Percentiles rank a stretch among this genome's conserved stretches.
phyloP scores from a whole-genome alignment of 2,113 vertebrate genomes.

The Oryzias melastigma region DNA sequence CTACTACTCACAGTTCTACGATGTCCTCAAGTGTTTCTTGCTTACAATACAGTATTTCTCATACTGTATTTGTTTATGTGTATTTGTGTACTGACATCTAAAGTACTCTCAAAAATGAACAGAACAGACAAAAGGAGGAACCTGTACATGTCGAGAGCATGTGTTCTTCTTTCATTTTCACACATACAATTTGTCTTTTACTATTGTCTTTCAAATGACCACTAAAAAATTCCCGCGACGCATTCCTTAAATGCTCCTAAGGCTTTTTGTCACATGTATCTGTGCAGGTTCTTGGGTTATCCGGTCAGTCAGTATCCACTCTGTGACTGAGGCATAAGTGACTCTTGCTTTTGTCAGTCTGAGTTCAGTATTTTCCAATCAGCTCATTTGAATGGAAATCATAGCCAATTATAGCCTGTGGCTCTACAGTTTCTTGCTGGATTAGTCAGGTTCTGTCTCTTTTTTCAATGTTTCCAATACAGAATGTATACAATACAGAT shows the following conservation, averaged over 20 bases:
- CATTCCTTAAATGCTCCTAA: constrained; percentile 3
- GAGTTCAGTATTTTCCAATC: constrained; percentile 30
- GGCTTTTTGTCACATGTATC: too few relatives aligned
- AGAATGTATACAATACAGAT: too few relatives aligned
- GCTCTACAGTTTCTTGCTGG: too few relatives aligned
- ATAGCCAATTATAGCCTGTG: constrained; percentile 18
- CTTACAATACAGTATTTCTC: constrained; percentile 10
- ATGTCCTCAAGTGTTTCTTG: constrained; percentile 20
- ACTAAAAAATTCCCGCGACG: constrained; percentile 24
- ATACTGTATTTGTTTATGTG: constrained; percentile 13
- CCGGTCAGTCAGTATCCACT: too few relatives aligned
- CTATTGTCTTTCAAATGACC: constrained; percentile 8
- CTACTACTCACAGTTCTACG: too few relatives aligned
- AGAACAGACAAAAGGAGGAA: constrained; percentile 4
- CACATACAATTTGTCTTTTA: not conserved
- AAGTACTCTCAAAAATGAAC: not conserved
- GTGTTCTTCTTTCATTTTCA: not conserved
- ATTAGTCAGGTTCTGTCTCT: too few relatives aligned
- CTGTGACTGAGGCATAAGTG: too few relatives aligned
- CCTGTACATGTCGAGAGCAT: not conserved
- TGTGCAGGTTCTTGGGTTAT: too few relatives aligned
- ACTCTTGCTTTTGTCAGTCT: not conserved
- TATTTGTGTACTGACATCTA: not conserved
- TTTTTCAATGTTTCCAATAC: too few relatives aligned
- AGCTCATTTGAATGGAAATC: constrained; percentile 38